These are phyloP conservation scores for Caenorhabditis wallacei DNA, from an alignment of 2,888 invertebrate species.

Conservation along the genomic window DNA sequence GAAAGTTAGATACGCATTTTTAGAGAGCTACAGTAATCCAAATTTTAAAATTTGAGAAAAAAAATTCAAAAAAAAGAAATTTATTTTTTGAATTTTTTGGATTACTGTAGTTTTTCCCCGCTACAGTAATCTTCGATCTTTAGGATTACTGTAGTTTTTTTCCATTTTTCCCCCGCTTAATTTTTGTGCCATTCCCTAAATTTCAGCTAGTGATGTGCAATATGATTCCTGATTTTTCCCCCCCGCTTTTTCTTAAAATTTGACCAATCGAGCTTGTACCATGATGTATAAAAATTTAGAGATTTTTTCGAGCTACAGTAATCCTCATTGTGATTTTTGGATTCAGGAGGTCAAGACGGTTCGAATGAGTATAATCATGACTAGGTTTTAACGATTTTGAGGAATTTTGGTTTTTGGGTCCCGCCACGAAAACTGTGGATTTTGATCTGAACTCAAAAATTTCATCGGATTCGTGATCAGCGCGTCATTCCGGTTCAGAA, in stretches of 20 bases:
- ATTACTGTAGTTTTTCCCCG: background rate
- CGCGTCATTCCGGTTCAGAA: no score
- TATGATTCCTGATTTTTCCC: slow-evolving; percentile 1
- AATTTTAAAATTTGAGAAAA: background rate
- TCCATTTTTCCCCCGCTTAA: background rate
- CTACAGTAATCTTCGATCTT: background rate
- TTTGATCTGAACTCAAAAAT: no score
- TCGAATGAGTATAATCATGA: slow-evolving; percentile 11
- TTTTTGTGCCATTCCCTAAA: background rate
- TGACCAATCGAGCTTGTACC: no score
- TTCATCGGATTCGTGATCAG: no score
- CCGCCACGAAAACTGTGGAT: slow-evolving; percentile 20
- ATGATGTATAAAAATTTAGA: no score
- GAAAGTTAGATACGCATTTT: background rate
- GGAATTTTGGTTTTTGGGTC: background rate
- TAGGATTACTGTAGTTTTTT: background rate
- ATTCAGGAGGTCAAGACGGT: background rate
- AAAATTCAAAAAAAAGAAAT: background rate
- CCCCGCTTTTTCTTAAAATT: no score
- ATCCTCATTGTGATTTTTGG: background rate
- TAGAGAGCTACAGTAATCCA: background rate
- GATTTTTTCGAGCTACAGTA: no score
- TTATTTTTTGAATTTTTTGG: background rate
- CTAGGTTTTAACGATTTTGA: background rate
- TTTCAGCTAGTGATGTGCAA: background rate